Base-by-base conservation (phyloP, 2,888 invertebrate genomes). In the Leptura quadrifasciata region DNA sequence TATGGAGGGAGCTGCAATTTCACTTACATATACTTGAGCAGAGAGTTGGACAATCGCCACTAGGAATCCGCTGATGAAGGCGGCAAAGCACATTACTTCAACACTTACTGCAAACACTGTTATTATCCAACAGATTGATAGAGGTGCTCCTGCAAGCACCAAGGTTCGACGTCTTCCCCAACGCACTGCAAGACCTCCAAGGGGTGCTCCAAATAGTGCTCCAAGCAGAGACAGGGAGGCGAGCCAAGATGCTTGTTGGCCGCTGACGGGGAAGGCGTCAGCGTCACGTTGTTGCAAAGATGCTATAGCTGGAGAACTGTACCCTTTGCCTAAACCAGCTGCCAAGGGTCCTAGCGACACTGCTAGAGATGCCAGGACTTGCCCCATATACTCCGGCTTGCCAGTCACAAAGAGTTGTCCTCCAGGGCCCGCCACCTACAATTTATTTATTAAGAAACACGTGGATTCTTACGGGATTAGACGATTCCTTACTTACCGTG, bases 1-100 rank as follows among this genome's bases (percentile, higher is more conserved):
- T 80, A 96, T 94, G 78, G 95, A 94, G 1, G 96, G 95, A 21
- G 96, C 94, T 27, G 97, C 94, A 85, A 97, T 96, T 90, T 98
- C 97, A 86, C 96, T 96, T 85, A 97, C 94, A 91, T 97, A 98
- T 20, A 97, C 95, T 81, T 89, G 89, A 47, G 89, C 88, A 39
- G 89, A 86, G 17, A 89, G 82, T 82, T 89, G 89, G 20, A 89
- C 87, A 52, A 89, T 88, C 15, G 89, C 89, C n/a, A 89, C 88
- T 24, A 89, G 84, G 74, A 89, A 88, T 5, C 97, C 97, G 60
- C 95, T 96, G 75, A 96, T 89, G 87, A 97, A 95, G 72, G 97
- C 95, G 0, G 96, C 96, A 83, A 94, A 91, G 89, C 95, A 95
- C 92, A 97, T 94, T 90, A 95, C 92, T 84, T 94, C 92, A 9